Evolutionary conservation across 2,888 invertebrate genomes (phyloP), one percentile per base, ranked within the genome.

Genomic region (Chromoteleia sp.): DNA sequence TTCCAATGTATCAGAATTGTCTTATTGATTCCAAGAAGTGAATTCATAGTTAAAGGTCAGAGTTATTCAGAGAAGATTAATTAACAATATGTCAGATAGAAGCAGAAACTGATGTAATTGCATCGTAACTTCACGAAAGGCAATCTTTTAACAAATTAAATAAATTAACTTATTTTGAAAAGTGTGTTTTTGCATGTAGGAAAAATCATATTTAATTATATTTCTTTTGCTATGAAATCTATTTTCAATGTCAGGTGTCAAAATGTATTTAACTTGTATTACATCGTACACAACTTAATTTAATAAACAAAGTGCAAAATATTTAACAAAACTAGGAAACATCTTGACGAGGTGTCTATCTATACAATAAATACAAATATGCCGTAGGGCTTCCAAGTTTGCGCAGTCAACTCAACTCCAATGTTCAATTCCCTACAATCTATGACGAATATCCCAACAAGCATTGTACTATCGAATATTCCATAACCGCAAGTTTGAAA

Each of bases 401-500:
- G 39, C n/a, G 15, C 54, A 67, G 43, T 67, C 67, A 67, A 67
- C 54, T 52, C 29, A 41, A 12, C 65, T 43, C 43, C 48, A 67
- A 67, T 67, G 43, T 54, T 54, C 52, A 43, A 54, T 54, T 19
- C 19, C 25, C 33, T 41, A 12, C 19, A 52, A 67, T 67, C 17
- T 29, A 54, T 29, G 12, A 67, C 25, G 41, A 67, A 41, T 67
- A 43, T 67, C 29, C 41, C n/a, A 54, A n/a, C n/a, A n/a, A 41
- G 36, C 17, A 67, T 12, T 54, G 19, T 45, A 12, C 45, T 30
- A 61, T 30, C 30, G 19, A 10, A 63, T 36, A 61, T 41, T 61
- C 17, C 45, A 61, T 61, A 21, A 41, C 41, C 36, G 8, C 21
- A 58, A 58, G 12, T 58, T 12, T 41, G 25, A 41, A 41, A 21